These are phyloP conservation scores for Parazoanthus darwini DNA, from an alignment of 92 coral and sea anemone genomes.

Conservation along the genomic window DNA sequence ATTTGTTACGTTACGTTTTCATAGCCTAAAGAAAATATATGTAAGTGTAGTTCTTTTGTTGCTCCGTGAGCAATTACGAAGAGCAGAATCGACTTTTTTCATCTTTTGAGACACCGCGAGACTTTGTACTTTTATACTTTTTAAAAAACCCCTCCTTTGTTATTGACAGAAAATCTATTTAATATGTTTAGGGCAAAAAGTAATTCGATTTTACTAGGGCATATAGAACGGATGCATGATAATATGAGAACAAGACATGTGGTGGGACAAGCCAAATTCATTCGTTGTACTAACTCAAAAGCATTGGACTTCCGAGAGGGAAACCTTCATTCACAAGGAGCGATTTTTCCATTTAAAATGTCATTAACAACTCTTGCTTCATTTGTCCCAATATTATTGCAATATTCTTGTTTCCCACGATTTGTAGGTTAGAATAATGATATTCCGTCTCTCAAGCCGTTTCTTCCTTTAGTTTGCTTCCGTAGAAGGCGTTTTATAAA, in stretches of 20 bases:
- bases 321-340: conserved; percentile 29
- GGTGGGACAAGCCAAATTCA: background rate
- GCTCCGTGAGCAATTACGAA: background rate
- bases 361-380: conserved; percentile 36
- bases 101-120: background rate
- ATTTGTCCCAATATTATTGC: conserved; percentile 41
- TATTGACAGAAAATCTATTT: conserved; percentile 68
- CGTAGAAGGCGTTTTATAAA: conserved; percentile 37
- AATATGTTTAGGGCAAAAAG: conserved; percentile 55
- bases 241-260: conserved; percentile 45
- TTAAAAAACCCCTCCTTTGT: conserved; percentile 34
- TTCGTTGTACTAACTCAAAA: conserved; percentile 32
- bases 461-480: conserved; percentile 27
- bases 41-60: too few species aligned
- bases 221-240: conserved; percentile 8
- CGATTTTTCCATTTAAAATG: conserved; percentile 45
- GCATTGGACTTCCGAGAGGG: conserved; percentile 39
- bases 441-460: conserved; percentile 12
- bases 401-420: conserved; percentile 42
- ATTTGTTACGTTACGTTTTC: background rate
- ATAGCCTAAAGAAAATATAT: background rate
- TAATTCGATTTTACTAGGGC: conserved; percentile 71
- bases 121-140: conserved; percentile 10
- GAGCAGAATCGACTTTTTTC: background rate
- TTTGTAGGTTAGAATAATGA: conserved; percentile 11